Percentiles rank a stretch among this genome's conserved stretches.
These are phyloP conservation scores for Caligus rogercresseyi DNA, from an alignment of 1,140 invertebrate species.

Conservation along the genomic window DNA sequence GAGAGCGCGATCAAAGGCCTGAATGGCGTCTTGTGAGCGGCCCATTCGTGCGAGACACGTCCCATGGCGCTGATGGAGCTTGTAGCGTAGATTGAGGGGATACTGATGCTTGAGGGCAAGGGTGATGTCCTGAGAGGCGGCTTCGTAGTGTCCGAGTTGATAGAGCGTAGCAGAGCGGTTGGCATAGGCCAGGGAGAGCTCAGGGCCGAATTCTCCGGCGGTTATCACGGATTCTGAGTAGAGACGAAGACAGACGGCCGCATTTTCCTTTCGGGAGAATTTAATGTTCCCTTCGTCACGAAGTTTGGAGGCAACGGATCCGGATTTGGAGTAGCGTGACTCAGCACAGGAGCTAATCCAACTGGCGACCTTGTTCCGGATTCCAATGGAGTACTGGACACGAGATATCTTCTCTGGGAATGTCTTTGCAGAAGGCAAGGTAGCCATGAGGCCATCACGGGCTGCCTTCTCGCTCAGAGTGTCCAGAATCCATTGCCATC, in stretches of 20 bases:
- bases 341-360: slow-evolving; percentile 6
- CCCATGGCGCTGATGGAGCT: slow-evolving; percentile 13
- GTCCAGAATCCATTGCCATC: not conserved
- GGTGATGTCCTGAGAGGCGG: slow-evolving; percentile 1
- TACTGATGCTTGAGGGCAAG: slow-evolving; percentile 15
- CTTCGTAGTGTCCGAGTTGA: not conserved
- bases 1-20: slow-evolving; percentile 8
- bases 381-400: slow-evolving; percentile 3
- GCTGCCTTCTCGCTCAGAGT: not conserved
- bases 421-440: not conserved
- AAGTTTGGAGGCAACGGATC: not conserved
- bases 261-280: slow-evolving; percentile 3
- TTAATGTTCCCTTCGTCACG: slow-evolving; percentile 12
- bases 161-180: slow-evolving; percentile 16
- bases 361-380: not conserved
- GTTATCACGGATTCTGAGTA: slow-evolving; percentile 15
- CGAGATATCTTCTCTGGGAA: not conserved
- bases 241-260: not conserved
- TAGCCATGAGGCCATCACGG: not conserved
- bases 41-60: slow-evolving; percentile 9
- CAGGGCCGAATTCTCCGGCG: slow-evolving; percentile 15
- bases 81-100: slow-evolving; percentile 15
- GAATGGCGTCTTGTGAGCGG: not conserved
- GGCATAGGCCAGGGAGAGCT: slow-evolving; percentile 10
- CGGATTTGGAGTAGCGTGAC: slow-evolving; percentile 2